Evolutionary conservation across 92 coral and sea anemone species (phyloP), one percentile per base, ranked within the genome.

Genomic region (Metridium senile): DNA sequence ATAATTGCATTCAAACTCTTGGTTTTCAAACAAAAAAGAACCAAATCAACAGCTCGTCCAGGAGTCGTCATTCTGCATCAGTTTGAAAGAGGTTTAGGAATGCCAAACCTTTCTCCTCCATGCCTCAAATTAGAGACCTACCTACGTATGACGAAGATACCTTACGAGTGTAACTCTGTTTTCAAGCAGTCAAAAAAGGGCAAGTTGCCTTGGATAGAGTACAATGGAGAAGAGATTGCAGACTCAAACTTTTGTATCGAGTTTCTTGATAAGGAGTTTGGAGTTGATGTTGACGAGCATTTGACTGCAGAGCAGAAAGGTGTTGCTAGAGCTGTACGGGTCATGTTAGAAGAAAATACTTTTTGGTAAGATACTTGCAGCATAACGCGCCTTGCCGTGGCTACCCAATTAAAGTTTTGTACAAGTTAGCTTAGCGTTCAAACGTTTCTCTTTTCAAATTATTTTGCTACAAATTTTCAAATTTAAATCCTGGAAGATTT

Each of bases 281-380:
- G 74, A 33, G 86, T 91, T 9, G 89, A 91, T 66, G 74, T 85
- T 67, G 91, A 88, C 64, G 71, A 72, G 16, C 90, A 88, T 31
- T 82, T 93, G 62, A 80, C 49, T 59, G 66, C 51, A 10, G 77
- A 68, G 22, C 89, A 93, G 39, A 85, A 78, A 58, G 93, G 93
- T 49, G 71, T 78, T 11, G 97, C 91, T 11, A 93, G 84, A 81
- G 84, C 86, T 72, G 21, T 91, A 11, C 98, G 81, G 9, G 85
- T 90, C 1, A 93, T 93, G 98, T 62, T 93, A 72, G 98, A 93
- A 47, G 97, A 93, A 28, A 93, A 90, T 79, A 91, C 97, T 4
- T 85, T 88, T 45, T 93, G 98, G 98, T 90, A 26, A 67, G 94
- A 28, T 4, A 13, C 49, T n/a, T n/a, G n/a, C n/a, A n/a, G n/a